Conservation (phyloP, 2,797 vertebrate species). For the Phataginus tricuspis region DNA sequence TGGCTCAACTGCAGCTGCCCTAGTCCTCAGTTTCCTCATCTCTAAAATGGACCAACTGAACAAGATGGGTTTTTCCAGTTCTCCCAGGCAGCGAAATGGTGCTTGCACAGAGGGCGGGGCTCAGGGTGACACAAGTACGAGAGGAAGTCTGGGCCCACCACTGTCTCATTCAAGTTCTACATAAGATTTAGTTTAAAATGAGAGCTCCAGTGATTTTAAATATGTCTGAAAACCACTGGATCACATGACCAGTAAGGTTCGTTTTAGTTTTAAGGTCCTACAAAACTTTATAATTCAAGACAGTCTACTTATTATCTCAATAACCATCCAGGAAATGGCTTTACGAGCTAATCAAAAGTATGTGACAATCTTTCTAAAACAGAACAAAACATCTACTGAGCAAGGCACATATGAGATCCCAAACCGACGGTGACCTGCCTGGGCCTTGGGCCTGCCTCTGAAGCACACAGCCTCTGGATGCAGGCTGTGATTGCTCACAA, state of each 20-base stretch:
- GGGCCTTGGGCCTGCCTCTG: background rate
- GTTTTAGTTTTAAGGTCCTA: background rate
- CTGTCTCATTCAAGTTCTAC: background rate
- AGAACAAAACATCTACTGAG: background rate
- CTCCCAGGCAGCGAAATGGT: background rate
- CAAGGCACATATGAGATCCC: background rate
- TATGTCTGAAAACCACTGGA: background rate
- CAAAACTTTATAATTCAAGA: background rate
- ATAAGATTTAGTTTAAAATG: background rate
- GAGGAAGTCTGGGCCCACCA: background rate
- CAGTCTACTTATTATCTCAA: background rate
- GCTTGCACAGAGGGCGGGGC: too few species aligned
- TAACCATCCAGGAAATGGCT: too few species aligned
- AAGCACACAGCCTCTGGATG: background rate
- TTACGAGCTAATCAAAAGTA: background rate
- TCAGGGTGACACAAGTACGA: background rate
- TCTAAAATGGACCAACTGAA: background rate
- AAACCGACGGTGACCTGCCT: background rate
- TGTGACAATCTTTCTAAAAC: background rate
- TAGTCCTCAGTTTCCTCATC: background rate
- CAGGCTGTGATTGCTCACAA: too few species aligned
- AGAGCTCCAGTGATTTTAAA: background rate
- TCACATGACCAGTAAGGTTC: background rate
- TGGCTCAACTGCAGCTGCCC: rapidly evolving
- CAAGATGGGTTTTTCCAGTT: background rate